Base-by-base conservation (phyloP, 2,797 vertebrate genomes). In the Eidolon dupreanum region DNA sequence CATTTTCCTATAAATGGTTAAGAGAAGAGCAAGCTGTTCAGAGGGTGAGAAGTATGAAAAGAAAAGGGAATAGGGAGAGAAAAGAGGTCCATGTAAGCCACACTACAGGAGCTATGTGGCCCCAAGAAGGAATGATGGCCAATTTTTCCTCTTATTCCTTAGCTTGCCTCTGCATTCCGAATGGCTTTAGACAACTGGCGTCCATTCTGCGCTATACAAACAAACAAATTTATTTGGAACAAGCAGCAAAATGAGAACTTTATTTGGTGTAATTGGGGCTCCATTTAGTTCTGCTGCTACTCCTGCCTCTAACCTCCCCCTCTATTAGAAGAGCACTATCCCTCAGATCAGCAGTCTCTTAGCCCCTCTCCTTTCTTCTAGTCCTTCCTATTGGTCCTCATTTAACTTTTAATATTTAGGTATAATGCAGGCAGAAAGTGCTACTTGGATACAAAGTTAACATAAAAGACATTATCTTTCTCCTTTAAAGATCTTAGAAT, bases 141-240 rank as follows among this genome's bases (percentile, higher is more conserved):
- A 96, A 87, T 89, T 95, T 66, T 77, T 71, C 59, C 65, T 95
- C 66, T 71, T 75, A 87, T 70, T 86, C 90, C 41, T 90, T 63
- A 91, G 90, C 68, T 92, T 81, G 85, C 51, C 61, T 94, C 88
- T 91, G 61, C 97, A 96, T 93, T 97, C 97, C 63, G 9, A 70
- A 15, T 93, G 95, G 94, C 96, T 96, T 97, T 95, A 86, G 68
- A 92, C 84, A 93, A 93, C 87, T 94, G 97, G 93, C 22, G 0
- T 89, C 84, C 73, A 91, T 81, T 95, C 96, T 92, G 71, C n/a
- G 57, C 63, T 95, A 82, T 68, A 93, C 95, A 98, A 97, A 96
- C 96, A 97, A 96, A 95, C 95, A 51, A 88, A 90, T 85, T 96
- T 90, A 96, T 92, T 75, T 96, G 95, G 83, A 97, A 92, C 49